phyloP scores from a whole-genome alignment of 1,140 invertebrate species.

The Stegodyphus dumicola region DNA sequence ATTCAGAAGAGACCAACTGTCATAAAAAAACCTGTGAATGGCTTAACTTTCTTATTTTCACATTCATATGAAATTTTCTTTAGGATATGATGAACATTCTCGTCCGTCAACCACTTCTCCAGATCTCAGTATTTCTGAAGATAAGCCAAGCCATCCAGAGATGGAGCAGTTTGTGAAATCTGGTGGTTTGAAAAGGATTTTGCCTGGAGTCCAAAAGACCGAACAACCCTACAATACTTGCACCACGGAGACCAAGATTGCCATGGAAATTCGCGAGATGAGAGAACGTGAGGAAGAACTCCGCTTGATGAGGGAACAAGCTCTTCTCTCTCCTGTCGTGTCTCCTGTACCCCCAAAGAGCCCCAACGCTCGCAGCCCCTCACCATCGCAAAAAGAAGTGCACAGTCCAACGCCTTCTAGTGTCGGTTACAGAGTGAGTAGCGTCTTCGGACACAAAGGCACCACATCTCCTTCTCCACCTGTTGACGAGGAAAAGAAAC shows the following conservation, averaged over 20 bases:
- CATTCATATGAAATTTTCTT: too few relatives aligned
- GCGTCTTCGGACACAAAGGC: slow-evolving; percentile 48
- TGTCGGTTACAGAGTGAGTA: slow-evolving; percentile 40
- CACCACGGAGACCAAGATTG: slow-evolving; percentile 69
- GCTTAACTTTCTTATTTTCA: too few relatives aligned
- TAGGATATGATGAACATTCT: slow-evolving; percentile 7
- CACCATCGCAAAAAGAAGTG: neutral
- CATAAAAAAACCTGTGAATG: too few relatives aligned
- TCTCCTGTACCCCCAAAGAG: slow-evolving; percentile 40
- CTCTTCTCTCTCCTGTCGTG: slow-evolving; percentile 4
- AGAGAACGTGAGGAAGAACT: slow-evolving; percentile 71
- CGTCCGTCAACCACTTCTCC: neutral
- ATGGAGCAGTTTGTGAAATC: slow-evolving; percentile 43
- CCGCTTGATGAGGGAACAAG: slow-evolving; percentile 61
- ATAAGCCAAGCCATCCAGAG: slow-evolving; percentile 10
- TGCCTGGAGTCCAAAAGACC: slow-evolving; percentile 46
- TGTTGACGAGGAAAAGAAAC: slow-evolving; percentile 44
- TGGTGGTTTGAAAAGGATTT: slow-evolving; percentile 30
- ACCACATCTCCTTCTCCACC: neutral
- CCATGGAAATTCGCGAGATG: slow-evolving; percentile 70
- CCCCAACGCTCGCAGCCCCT: neutral
- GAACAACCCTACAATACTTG: slow-evolving; percentile 50
- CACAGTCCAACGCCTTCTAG: slow-evolving; percentile 13
- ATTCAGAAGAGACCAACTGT: too few relatives aligned
- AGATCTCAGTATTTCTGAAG: neutral